phyloP scores from a whole-genome alignment of 2,888 invertebrate genomes.

The Cryptus viduatorius region DNA sequence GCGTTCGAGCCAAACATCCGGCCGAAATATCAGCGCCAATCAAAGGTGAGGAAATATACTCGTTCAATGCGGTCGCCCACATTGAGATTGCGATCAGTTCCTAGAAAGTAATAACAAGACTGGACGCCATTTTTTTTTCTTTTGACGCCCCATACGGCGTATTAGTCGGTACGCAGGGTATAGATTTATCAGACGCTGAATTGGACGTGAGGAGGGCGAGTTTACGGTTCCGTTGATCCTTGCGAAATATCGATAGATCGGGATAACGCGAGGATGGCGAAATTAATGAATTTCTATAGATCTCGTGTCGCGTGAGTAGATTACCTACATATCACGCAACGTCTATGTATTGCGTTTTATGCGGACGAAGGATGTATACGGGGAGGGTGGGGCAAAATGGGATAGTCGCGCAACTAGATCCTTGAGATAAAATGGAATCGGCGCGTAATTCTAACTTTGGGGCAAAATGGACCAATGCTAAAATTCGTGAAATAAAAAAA shows the following conservation, averaged over 20 bases:
- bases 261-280: not conserved
- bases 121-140: not conserved
- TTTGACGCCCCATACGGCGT: not conserved
- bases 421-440: no score
- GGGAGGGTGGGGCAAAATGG: no score
- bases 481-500: no score
- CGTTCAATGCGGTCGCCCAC: not conserved
- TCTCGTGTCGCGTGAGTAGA: not conserved
- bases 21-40: constrained; percentile 1
- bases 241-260: constrained; percentile 4
- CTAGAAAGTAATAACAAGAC: constrained; percentile 20
- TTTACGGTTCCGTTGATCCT: not conserved
- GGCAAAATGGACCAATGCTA: no score
- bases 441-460: no score
- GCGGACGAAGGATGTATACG: no score
- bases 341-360: no score
- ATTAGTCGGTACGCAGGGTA: not conserved
- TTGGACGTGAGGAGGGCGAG: not conserved
- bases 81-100: not conserved
- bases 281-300: constrained; percentile 19
- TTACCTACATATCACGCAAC: no score
- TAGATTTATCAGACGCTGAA: not conserved
- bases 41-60: constrained; percentile 20
- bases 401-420: no score
- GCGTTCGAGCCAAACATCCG: not conserved